These are phyloP conservation scores for Vicugna pacos DNA, from an alignment of 2,113 vertebrate species.

Conservation along the genomic window DNA sequence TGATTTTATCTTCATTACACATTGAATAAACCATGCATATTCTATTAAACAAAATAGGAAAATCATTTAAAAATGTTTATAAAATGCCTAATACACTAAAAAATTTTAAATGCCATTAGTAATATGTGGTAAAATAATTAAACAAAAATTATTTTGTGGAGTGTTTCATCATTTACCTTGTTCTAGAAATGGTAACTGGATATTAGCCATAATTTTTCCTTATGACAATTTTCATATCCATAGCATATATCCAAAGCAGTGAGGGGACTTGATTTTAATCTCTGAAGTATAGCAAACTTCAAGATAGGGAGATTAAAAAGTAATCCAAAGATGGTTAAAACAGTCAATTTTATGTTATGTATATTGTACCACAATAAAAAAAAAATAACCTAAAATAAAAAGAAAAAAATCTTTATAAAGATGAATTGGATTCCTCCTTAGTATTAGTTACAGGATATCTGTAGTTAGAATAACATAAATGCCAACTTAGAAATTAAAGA, in stretches of 20 bases:
- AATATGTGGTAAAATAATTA: slow-evolving; percentile 52
- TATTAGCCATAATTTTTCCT: slow-evolving; percentile 37
- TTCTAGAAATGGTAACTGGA: slow-evolving; percentile 50
- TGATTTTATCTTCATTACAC: slow-evolving; percentile 32
- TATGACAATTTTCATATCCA: slow-evolving; percentile 54
- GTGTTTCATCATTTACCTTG: slow-evolving; percentile 36
- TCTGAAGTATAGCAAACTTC: slow-evolving; percentile 33
- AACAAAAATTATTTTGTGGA: slow-evolving; percentile 24
- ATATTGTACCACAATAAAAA: slow-evolving; percentile 48
- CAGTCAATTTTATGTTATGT: slow-evolving; percentile 9
- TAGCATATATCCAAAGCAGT: slow-evolving; percentile 41
- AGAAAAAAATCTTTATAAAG: slow-evolving; percentile 10
- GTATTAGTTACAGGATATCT: slow-evolving; percentile 11
- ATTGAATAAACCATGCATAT: slow-evolving; percentile 34
- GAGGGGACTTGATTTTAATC: slow-evolving; percentile 29
- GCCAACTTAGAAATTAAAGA: slow-evolving; percentile 42
- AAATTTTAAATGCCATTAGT: slow-evolving; percentile 37
- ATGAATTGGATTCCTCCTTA: slow-evolving; percentile 35
- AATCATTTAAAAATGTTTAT: slow-evolving; percentile 53
- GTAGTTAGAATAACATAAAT: slow-evolving; percentile 43
- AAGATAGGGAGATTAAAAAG: neutral
- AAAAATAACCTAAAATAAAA: slow-evolving; percentile 19
- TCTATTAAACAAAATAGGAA: slow-evolving; percentile 68
- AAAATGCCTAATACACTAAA: slow-evolving; percentile 51
- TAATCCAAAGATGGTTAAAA: slow-evolving; percentile 34